phyloP scores from a whole-genome alignment of 1,140 invertebrate genomes.

The Schlechtendalia chinensis region DNA sequence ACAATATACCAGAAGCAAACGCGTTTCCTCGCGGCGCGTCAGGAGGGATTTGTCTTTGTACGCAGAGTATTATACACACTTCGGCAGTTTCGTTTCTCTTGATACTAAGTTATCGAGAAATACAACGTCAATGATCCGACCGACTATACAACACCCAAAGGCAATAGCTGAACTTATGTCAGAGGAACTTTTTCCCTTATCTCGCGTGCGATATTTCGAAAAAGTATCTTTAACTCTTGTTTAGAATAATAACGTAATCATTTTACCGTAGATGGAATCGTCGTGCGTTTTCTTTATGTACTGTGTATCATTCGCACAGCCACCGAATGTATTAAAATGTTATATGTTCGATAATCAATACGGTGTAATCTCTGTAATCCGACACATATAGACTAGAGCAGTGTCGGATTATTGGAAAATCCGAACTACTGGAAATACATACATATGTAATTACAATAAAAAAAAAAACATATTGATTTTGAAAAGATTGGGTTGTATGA shows the following conservation, averaged over 20 bases:
- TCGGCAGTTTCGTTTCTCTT: background rate
- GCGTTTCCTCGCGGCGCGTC: background rate
- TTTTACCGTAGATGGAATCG: background rate
- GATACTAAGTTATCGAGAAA: background rate
- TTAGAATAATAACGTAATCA: background rate
- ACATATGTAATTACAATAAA: no score
- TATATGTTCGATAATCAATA: background rate
- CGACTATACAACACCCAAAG: background rate
- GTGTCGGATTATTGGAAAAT: no score
- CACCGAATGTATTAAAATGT: no score
- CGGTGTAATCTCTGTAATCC: no score
- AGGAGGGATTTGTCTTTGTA: background rate
- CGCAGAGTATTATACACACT: no score
- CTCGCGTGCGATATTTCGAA: background rate
- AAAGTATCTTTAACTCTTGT: background rate
- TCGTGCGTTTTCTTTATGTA: background rate
- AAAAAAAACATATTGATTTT: no score
- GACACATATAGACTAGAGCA: no score
- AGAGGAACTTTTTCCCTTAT: background rate
- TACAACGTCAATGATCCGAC: background rate
- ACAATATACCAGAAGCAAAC: no score
- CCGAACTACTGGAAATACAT: no score
- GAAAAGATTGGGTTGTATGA: no score
- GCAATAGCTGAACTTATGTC: background rate
- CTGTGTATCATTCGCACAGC: no score